A percentile compares a stretch with the other conserved stretches of the same genome.
Conservation (phyloP, 2,888 invertebrate species). For the Latrodectus elegans region DNA sequence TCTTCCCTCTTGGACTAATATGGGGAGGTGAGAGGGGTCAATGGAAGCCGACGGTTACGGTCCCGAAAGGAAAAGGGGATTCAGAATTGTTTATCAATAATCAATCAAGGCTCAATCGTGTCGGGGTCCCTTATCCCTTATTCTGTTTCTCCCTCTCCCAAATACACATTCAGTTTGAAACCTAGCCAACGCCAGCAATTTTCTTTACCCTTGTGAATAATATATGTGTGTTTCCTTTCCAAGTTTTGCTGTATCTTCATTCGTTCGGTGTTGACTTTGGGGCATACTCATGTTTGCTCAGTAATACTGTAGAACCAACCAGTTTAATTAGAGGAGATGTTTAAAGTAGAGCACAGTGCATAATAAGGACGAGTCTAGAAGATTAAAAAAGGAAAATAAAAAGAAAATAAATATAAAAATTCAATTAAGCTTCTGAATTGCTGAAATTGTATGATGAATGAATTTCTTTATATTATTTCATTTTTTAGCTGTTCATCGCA, state of each 20-base stretch:
- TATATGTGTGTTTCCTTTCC: conserved; percentile 53
- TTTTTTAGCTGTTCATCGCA: too few relatives aligned
- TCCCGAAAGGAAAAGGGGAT: background rate
- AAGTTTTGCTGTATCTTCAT: conserved; percentile 57
- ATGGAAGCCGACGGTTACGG: conserved; percentile 43
- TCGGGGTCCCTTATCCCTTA: conserved; percentile 12
- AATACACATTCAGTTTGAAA: conserved; percentile 2
- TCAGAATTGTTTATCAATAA: conserved; percentile 69
- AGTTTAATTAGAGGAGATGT: conserved; percentile 51
- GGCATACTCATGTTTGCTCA: conserved; percentile 35
- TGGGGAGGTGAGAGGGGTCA: conserved; percentile 6
- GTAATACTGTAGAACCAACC: conserved; percentile 16
- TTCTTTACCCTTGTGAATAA: conserved; percentile 55
- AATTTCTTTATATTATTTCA: too few relatives aligned
- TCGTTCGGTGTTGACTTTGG: conserved; percentile 46
- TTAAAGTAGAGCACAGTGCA: conserved; percentile 34
- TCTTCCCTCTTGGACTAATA: background rate
- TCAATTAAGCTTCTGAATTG: too few relatives aligned
- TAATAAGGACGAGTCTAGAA: conserved; percentile 15
- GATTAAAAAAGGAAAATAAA: background rate
- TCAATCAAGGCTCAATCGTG: conserved; percentile 65
- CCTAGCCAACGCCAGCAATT: conserved; percentile 25
- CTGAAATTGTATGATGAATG: too few relatives aligned
- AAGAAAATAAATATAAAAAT: background rate
- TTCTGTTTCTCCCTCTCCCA: background rate